These are phyloP conservation scores for Varanus salvator DNA, from an alignment of 2,113 vertebrate species.

Conservation along the genomic window DNA sequence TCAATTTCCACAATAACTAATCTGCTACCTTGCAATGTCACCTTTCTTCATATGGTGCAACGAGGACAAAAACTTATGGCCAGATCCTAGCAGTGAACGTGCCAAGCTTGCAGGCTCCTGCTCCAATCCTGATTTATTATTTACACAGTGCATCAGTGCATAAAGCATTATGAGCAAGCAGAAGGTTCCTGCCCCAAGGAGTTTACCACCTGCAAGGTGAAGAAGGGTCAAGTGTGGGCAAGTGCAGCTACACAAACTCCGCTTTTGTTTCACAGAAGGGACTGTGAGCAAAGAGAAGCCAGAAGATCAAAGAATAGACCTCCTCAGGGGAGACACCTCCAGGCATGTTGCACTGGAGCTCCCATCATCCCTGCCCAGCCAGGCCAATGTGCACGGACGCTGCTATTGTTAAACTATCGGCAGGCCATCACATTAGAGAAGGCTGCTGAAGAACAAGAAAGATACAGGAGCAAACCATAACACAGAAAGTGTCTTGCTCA, in stretches of 20 bases:
- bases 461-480: too few species aligned
- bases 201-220: not conserved
- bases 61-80: not conserved
- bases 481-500: too few species aligned
- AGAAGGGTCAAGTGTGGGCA: not conserved
- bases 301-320: too few species aligned
- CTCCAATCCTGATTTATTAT: not conserved
- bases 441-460: too few species aligned
- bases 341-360: too few species aligned
- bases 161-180: not conserved
- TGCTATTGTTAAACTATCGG: too few species aligned
- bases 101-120: not conserved
- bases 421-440: too few species aligned
- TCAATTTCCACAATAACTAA: constrained; percentile 50
- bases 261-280: not conserved
- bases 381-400: too few species aligned
- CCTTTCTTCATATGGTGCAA: constrained; percentile 39
- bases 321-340: too few species aligned
- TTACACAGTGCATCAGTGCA: not conserved
- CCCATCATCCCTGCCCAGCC: too few species aligned
- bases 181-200: not conserved
- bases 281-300: not conserved
- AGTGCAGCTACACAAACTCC: not conserved
- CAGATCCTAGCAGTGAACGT: not conserved
- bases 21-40: constrained; percentile 21